Conservation (phyloP, 2,888 invertebrate genomes). For the Pterobdella sp. region DNA sequence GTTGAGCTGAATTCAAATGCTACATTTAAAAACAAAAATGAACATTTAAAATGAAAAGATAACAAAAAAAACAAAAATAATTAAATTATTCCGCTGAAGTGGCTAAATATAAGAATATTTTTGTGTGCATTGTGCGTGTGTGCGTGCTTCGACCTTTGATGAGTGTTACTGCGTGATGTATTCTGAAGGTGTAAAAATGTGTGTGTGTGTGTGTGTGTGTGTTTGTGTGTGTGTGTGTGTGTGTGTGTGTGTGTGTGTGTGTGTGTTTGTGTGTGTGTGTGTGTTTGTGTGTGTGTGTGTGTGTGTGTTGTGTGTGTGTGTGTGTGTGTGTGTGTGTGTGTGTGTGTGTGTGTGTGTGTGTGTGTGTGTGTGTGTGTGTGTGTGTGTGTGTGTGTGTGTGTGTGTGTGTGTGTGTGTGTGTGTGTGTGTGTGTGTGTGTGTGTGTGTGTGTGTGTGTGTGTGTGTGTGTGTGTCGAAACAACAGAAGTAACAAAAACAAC, state of each 20-base stretch:
- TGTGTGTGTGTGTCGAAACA: background rate
- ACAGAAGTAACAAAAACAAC: background rate
- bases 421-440: conserved; percentile 3
- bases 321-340: background rate
- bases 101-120: background rate
- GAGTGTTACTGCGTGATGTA: background rate
- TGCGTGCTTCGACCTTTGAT: background rate
- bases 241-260: background rate
- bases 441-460: background rate
- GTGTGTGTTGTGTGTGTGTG: background rate
- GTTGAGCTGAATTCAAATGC: background rate
- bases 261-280: background rate
- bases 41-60: background rate
- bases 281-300: conserved; percentile 2
- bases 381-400: conserved; percentile 22
- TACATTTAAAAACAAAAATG: background rate
- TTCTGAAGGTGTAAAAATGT: background rate
- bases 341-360: conserved; percentile 1
- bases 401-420: background rate
- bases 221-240: background rate
- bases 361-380: conserved; percentile 13
- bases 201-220: background rate
- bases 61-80: background rate
- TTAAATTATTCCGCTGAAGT: background rate
- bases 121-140: conserved; percentile 7